These are phyloP conservation scores for Schizopygopsis malacanthus DNA, from an alignment of 2,797 vertebrate species.

Conservation along the genomic window DNA sequence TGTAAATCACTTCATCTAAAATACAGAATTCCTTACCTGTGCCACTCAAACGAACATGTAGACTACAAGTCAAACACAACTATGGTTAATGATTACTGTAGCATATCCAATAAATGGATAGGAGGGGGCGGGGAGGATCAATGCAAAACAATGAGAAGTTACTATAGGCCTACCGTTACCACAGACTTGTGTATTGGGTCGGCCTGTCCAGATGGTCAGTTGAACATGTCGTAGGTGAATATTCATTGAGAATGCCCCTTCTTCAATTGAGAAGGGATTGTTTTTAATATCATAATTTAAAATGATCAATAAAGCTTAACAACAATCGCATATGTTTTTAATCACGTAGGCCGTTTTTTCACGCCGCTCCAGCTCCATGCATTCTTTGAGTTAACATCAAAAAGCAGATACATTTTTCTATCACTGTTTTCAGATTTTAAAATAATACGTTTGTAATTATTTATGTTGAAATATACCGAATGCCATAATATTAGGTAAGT, in stretches of 20 bases:
- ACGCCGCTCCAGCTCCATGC: background rate
- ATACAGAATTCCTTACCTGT: background rate
- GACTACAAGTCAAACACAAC: background rate
- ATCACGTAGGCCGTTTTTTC: background rate
- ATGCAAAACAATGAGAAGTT: background rate
- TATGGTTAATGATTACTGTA: conserved; percentile 66
- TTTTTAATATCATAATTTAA: background rate
- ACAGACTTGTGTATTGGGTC: background rate
- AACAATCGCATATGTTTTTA: background rate
- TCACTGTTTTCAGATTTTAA: background rate
- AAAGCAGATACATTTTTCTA: background rate
- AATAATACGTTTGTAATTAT: background rate
- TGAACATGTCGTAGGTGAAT: background rate
- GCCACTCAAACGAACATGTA: background rate
- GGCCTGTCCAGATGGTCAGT: background rate
- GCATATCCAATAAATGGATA: conserved; percentile 36
- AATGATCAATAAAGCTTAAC: background rate
- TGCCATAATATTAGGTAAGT: background rate
- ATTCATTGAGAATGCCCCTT: background rate
- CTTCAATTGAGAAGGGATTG: too few species aligned
- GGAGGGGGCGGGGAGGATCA: conserved; percentile 1
- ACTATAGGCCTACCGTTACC: background rate
- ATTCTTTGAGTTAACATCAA: too few species aligned
- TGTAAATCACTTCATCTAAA: background rate
- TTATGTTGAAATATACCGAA: background rate